Evolutionary conservation across 2,797 vertebrate species (phyloP).

Genomic region (Morelia viridis): DNA sequence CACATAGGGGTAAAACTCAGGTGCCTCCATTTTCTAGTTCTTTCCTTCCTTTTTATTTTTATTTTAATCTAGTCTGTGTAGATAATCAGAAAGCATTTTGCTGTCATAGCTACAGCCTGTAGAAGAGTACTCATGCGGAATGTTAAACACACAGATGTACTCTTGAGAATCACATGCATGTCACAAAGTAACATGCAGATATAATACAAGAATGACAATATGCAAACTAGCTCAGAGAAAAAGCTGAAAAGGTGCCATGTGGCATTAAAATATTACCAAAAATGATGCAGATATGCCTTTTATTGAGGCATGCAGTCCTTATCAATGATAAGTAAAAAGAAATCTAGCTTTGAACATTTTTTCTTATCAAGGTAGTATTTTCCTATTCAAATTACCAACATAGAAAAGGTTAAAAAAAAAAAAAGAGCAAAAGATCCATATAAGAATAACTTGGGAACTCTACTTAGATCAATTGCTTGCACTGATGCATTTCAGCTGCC

Average conservation of each 20-base stretch:
- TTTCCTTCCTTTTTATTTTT: neutral
- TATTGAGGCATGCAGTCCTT: neutral
- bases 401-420: neutral
- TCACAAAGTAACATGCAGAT: slow-evolving; percentile 36
- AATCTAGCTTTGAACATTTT: neutral
- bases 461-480: neutral
- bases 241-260: neutral
- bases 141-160: slow-evolving; percentile 44
- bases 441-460: neutral
- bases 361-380: neutral
- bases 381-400: neutral
- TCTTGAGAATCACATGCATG: slow-evolving; percentile 29
- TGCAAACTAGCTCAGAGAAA: slow-evolving; percentile 20
- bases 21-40: neutral
- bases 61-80: neutral
- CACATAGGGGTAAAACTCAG: neutral
- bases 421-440: neutral
- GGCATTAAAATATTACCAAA: neutral
- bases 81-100: slow-evolving; percentile 28
- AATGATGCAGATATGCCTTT: neutral
- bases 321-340: neutral
- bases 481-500: neutral
- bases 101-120: slow-evolving; percentile 43
- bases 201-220: slow-evolving; percentile 23
- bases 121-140: slow-evolving; percentile 30